Evolutionary conservation across 2,888 invertebrate genomes (phyloP), one percentile per base, ranked within the genome.

Genomic region (Deroplatys truncata): DNA sequence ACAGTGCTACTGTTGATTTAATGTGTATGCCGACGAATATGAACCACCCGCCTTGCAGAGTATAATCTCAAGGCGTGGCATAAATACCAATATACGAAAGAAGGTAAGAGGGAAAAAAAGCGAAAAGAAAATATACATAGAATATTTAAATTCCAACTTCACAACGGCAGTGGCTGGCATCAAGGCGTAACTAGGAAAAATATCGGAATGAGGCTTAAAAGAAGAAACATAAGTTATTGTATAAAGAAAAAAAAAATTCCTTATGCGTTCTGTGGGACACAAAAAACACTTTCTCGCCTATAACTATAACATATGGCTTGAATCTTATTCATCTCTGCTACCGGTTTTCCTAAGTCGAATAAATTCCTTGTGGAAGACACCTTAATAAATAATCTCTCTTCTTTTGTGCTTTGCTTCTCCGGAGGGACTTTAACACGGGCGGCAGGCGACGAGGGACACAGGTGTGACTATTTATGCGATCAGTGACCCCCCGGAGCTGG

Each of bases 311-410:
- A 25, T 89, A 88, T 82, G 72, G 84, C 56, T 43, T 25, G 83
- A n/a, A 29, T 72, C 88, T 87, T 89, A 89, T 89, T 89, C 89
- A 89, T 25, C 82, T n/a, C 9, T 29, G 89, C 89, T 89, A 89
- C 89, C 88, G 89, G 89, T 89, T 89, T 88, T 88, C 84, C 84
- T 72, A 56, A 28, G 43, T 31, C 85, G 28, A 28, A 88, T 88
- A 85, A 89, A 31, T 84, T 84, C 84, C 20, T 31, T 29, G 49
- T 84, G 43, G 35, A 49, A 49, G 83, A 88, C 84, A 84, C 84
- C 86, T 49, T 56, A n/a, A 86, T 49, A 49, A 86, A 86, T 49
- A 49, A 86, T 20, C 43, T 2, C 3, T 13, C 0, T n/a, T 86
- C 86, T 56, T 86, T 86, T 86, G 86, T 86, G 13, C 29, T n/a